Evolutionary conservation across 2,888 invertebrate genomes (phyloP), one percentile per base, ranked within the genome.

Genomic region (Drosophila mettleri): DNA sequence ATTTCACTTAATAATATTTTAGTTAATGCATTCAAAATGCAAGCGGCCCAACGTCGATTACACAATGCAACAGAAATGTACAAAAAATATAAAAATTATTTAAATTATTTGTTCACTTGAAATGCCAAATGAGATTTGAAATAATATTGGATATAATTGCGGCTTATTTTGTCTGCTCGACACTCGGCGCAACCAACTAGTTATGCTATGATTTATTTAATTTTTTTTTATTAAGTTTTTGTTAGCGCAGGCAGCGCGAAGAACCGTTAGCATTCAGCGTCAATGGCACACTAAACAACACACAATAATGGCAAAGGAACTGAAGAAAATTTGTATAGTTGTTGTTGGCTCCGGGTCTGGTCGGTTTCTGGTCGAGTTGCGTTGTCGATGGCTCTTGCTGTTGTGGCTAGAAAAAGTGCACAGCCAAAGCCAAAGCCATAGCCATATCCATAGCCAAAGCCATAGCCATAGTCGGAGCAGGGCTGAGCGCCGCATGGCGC

Each of bases 251-350:
- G 33, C 22, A 34, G 57, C 77, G 72, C 70, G 82, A 86, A 64
- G 82, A 86, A 64, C 85, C 88, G 88, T 78, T 68, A 89, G 77
- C 86, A 73, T 71, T 74, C 83, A 86, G 80, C 88, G 80, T 74
- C 84, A 77, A 86, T 86, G 70, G 86, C 86, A 83, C 68, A 84
- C 84, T 84, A 77, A 89, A 85, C 83, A 84, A 80, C 88, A 82
- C 80, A 88, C 68, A 73, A 70, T 76, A 69, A 74, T 69, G 69
- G 59, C 68, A 58, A 68, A 75, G 69, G 77, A 83, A 67, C 58
- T 67, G 45, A 66, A 71, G 61, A 69, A 81, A 84, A 70, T 69
- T 69, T 80, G 41, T 78, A 62, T 74, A 49, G 62, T 55, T 16
- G 59, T 63, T 43, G 58, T 54, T 31, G 63, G 49, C 14, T 18